Conservation (phyloP, 2,797 vertebrate genomes). For the Limosa lapponica region DNA sequence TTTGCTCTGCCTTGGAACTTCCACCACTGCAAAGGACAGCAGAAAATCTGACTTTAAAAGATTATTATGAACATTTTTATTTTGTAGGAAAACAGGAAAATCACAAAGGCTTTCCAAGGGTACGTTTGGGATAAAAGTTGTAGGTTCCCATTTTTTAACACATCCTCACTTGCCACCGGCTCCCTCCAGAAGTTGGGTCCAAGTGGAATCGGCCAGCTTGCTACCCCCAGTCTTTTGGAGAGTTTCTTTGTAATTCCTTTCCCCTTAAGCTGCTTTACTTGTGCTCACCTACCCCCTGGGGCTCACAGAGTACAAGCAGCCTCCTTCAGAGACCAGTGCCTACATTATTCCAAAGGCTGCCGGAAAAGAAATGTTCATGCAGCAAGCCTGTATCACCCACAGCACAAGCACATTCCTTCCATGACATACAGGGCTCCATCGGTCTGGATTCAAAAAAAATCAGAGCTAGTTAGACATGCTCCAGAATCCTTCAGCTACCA, state of each 20-base stretch:
- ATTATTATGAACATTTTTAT: background rate
- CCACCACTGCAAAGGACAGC: background rate
- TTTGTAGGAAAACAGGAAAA: background rate
- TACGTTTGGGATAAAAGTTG: background rate
- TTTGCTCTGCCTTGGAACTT: background rate
- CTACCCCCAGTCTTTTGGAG: constrained; percentile 18
- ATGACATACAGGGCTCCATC: background rate
- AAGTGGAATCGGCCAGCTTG: background rate
- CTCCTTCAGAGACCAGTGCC: constrained; percentile 39
- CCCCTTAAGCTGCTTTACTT: constrained; percentile 44
- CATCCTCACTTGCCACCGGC: background rate
- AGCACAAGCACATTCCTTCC: constrained; percentile 30
- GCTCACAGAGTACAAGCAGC: constrained; percentile 36
- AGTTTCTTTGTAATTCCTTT: constrained; percentile 54
- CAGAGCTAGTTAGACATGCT: background rate
- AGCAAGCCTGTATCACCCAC: constrained; percentile 5
- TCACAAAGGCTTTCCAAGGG: background rate
- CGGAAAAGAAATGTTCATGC: constrained; percentile 7
- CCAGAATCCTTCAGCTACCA: background rate
- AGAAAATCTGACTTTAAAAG: background rate
- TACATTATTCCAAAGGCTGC: constrained; percentile 29
- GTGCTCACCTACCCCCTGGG: constrained; percentile 56
- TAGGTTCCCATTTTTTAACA: background rate
- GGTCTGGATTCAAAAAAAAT: background rate
- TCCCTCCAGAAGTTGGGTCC: background rate